Evolutionary conservation across 1,140 invertebrate genomes (phyloP), one percentile per base, ranked within the genome.

Genomic region (Anthonomus grandis): DNA sequence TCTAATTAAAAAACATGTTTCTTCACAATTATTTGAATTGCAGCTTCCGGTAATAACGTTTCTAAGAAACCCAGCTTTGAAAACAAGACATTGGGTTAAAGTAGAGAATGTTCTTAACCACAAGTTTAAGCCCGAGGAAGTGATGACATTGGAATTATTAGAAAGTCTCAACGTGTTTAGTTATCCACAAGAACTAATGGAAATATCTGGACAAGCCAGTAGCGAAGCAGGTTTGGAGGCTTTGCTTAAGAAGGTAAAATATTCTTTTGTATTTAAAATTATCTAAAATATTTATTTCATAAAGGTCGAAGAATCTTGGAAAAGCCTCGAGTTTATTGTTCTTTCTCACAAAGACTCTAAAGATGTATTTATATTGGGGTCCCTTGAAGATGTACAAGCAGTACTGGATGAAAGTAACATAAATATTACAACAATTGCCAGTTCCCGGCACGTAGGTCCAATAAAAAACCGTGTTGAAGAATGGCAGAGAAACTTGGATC

Each of bases 401-500:
- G 77, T 85, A 4, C 74, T 92, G 1, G 91, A 94, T 68, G 91
- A 94, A 66, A 89, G 87, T 59, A 90, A 87, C 68, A 91, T 93
- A 18, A 87, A 89, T 67, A 81, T 94, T 6, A 85, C 84, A 59
- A 94, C 91, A 0, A 92, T 95, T 38, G 80, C 86, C 0, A 90
- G 88, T 64, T 93, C 90, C 0, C 78, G 87, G 22, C 84, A 91
- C 71, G 87, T 91, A 31, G 89, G 85, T 0, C 89, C 89, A 0
- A 91, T 95, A 41, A 90, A 87, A 69, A 68, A 79, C 5, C 75
- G 84, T 41, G 89, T 93, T 0, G 86, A 92, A 24, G 88, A 93
- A 46, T 93, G 91, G 91, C 72, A 76, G 1, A 79, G 75, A 31
- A 79, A 85, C 19, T 69, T 94, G 58, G 86, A 92, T 27, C 65